Base-by-base conservation (phyloP, 2,888 invertebrate species). In the Podotricha telesiphe region DNA sequence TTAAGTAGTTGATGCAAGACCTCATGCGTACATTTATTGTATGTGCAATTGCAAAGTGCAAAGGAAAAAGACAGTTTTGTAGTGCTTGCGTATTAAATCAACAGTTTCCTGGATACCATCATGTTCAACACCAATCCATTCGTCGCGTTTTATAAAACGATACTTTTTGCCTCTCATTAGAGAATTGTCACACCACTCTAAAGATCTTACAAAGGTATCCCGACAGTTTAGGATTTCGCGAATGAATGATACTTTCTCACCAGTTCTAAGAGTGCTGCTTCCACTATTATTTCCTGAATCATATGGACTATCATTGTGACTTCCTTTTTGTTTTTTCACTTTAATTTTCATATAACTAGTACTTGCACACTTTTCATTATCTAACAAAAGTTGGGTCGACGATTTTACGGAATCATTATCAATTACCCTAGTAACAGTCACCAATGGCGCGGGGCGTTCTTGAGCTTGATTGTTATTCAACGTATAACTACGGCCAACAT, bases 121-220 rank as follows among this genome's bases (percentile, higher is more conserved):
- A 74, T 81, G 83, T 74, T 84, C 80, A 74, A 88, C 80, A 75
- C 88, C 89, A 73, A 88, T 80, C 92, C 93, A 92, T 73, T 90
- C 89, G 76, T 93, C 93, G 69, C 82, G 83, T 80, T 86, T 89
- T 68, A 93, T 79, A 42, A 80, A 76, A 63, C 87, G 85, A 79
- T 85, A 90, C 71, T 84, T 88, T 83, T 89, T 93, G 69, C 85
- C 84, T 75, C 92, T 86, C 19, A 89, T 90, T 70, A 93, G 82
- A 13, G 93, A 89, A 74, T 92, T 93, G 76, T 93, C 93, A 76
- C 89, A 93, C 88, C 90, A 92, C 77, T 93, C 93, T 79, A 93
- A 78, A 48, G 93, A 91, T 69, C 85, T 90, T 72, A 93, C 77
- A 74, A 93, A 93, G 28, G 87, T 76, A 76, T 93, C 93, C 65